These are phyloP conservation scores for Agrochola circellaris DNA, from an alignment of 2,888 invertebrate species.

Conservation along the genomic window DNA sequence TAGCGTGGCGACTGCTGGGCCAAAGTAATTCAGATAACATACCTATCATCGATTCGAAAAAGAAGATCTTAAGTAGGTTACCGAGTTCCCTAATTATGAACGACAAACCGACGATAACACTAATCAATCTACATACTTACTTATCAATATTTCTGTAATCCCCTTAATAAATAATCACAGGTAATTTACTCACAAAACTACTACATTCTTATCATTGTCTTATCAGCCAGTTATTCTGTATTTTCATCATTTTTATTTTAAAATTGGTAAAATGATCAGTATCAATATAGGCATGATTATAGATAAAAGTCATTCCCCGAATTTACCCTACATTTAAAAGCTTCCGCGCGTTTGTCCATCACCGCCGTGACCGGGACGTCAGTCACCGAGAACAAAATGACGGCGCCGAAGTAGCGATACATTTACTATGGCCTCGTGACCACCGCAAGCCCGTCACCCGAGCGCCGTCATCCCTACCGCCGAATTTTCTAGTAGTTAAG, in stretches of 20 bases:
- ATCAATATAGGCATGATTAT: neutral
- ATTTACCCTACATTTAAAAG: constrained; percentile 6
- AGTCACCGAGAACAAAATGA: too few relatives aligned
- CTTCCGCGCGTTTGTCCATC: too few relatives aligned
- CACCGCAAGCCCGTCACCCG: too few relatives aligned
- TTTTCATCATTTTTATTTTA: constrained; percentile 7
- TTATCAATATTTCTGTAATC: constrained; percentile 25
- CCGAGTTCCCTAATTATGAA: too few relatives aligned
- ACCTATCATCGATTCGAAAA: neutral
- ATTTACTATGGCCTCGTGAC: too few relatives aligned
- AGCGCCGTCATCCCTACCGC: too few relatives aligned
- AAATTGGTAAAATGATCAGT: constrained; percentile 1
- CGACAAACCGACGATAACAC: too few relatives aligned
- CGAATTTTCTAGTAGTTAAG: too few relatives aligned
- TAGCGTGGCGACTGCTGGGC: neutral
- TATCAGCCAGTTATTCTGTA: constrained; percentile 5
- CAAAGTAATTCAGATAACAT: neutral
- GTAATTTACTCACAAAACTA: neutral
- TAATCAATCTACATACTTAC: neutral
- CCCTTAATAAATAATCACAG: constrained; percentile 6
- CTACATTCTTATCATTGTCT: neutral
- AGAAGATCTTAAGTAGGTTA: neutral
- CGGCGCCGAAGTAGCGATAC: too few relatives aligned
- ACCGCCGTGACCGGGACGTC: too few relatives aligned
- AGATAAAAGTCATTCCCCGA: constrained; percentile 24